Evolutionary conservation across 2,888 invertebrate genomes (phyloP).

Genomic region (Scaeva pyrastri): DNA sequence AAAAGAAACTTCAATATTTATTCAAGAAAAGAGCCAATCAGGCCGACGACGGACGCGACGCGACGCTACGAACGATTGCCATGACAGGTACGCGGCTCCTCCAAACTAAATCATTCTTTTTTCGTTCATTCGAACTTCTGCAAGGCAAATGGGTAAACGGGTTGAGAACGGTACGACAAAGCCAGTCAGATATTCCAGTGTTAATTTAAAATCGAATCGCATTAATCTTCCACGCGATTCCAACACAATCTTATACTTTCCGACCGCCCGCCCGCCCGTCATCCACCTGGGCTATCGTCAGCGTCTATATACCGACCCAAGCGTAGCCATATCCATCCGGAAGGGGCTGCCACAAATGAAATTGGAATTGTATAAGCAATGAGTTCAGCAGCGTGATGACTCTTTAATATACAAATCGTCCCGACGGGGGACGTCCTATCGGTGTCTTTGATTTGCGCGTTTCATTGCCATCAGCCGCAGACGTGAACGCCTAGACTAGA

Average conservation of each 20-base stretch:
- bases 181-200: slow-evolving; percentile 46
- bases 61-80: slow-evolving; percentile 38
- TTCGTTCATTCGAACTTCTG: neutral
- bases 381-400: slow-evolving; percentile 74
- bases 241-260: slow-evolving; percentile 49
- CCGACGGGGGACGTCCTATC: slow-evolving; percentile 65
- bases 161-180: slow-evolving; percentile 40
- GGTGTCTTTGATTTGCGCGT: slow-evolving; percentile 68
- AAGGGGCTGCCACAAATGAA: slow-evolving; percentile 62
- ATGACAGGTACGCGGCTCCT: slow-evolving; percentile 53
- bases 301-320: too few relatives aligned
- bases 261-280: neutral
- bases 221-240: slow-evolving; percentile 71
- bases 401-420: slow-evolving; percentile 76
- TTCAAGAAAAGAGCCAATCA: slow-evolving; percentile 71
- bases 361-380: slow-evolving; percentile 67
- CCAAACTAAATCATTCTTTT: neutral
- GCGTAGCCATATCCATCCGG: slow-evolving; percentile 10
- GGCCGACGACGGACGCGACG: too few relatives aligned
- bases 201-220: slow-evolving; percentile 75
- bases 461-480: neutral
- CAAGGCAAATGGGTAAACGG: neutral
- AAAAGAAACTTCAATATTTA: slow-evolving; percentile 73
- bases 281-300: slow-evolving; percentile 2
- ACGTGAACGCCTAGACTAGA: slow-evolving; percentile 40